Conservation (phyloP, 2,888 invertebrate genomes). For the Patella caerulea region DNA sequence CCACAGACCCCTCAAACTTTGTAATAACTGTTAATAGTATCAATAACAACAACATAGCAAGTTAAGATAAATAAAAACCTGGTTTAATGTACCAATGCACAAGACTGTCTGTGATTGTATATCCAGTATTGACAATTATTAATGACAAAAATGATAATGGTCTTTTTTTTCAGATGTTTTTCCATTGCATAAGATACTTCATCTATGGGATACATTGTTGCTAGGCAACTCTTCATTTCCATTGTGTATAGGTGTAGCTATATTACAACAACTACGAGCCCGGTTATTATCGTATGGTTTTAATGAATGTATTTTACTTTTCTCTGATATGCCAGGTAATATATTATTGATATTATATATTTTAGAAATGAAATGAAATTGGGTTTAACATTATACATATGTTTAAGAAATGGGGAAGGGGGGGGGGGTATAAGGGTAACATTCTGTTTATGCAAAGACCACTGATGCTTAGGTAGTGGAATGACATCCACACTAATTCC, state of each 20-base stretch:
- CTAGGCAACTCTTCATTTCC: conserved; percentile 94
- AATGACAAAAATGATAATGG: too few species aligned
- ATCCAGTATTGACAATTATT: too few species aligned
- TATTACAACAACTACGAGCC: conserved; percentile 84
- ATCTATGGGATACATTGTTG: conserved; percentile 96
- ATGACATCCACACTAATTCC: too few species aligned
- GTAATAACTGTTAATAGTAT: too few species aligned
- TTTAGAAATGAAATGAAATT: too few species aligned
- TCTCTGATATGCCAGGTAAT: conserved; percentile 92
- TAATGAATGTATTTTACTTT: conserved; percentile 97
- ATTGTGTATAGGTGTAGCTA: conserved; percentile 93
- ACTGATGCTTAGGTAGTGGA: too few species aligned
- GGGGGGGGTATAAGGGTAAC: background rate
- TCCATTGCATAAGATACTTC: conserved; percentile 96
- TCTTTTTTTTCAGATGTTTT: conserved; percentile 85
- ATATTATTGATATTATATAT: background rate
- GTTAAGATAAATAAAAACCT: too few species aligned
- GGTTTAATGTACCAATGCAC: too few species aligned
- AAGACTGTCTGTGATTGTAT: too few species aligned
- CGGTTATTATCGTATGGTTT: conserved; percentile 86
- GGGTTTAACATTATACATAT: background rate
- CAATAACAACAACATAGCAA: too few species aligned
- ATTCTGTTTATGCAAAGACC: too few species aligned
- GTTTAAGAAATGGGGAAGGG: background rate
- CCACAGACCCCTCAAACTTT: too few species aligned